phyloP scores from a whole-genome alignment of 2,888 invertebrate species.

The Tipula helvola region DNA sequence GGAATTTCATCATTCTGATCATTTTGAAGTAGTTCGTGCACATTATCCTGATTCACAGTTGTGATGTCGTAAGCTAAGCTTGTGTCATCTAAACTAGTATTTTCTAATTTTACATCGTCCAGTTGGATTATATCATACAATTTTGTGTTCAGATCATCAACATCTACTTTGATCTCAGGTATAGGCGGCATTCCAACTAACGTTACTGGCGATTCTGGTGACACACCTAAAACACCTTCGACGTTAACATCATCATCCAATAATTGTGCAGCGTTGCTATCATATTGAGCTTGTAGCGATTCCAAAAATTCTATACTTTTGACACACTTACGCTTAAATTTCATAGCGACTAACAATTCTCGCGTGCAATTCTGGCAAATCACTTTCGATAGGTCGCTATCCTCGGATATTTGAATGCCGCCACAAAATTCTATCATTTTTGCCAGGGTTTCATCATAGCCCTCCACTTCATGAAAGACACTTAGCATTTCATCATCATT shows the following conservation, averaged over 20 bases:
- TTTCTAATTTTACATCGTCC: background rate
- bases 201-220: slow-evolving; percentile 7
- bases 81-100: background rate
- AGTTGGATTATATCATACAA: background rate
- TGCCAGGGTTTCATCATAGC: slow-evolving; percentile 24
- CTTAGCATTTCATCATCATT: slow-evolving; percentile 24
- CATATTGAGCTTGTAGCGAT: background rate
- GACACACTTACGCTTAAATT: slow-evolving; percentile 28
- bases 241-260: background rate
- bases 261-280: background rate
- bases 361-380: slow-evolving; percentile 30
- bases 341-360: slow-evolving; percentile 27
- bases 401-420: slow-evolving; percentile 23
- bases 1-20: background rate
- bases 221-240: background rate
- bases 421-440: slow-evolving; percentile 25
- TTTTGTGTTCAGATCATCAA: background rate
- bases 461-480: slow-evolving; percentile 28
- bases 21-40: background rate
- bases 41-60: background rate
- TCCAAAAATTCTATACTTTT: slow-evolving; percentile 22
- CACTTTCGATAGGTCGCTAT: slow-evolving; percentile 26
- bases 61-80: background rate
- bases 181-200: background rate
- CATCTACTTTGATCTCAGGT: background rate